These are phyloP conservation scores for Mycteria americana DNA, from an alignment of 2,797 vertebrate genomes.

Conservation along the genomic window DNA sequence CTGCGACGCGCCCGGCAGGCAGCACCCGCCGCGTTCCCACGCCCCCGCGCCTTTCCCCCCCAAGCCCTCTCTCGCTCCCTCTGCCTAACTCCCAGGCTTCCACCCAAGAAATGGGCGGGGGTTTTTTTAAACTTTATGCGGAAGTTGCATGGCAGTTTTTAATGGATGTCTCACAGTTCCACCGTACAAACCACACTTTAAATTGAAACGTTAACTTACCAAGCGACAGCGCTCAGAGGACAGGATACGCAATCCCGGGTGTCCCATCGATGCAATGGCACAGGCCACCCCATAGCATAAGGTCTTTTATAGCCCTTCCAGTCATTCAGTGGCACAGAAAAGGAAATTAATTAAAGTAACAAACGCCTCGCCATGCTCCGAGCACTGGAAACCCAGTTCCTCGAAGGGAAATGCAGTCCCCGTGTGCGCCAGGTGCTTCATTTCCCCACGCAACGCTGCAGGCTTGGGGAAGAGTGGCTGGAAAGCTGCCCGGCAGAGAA, in stretches of 20 bases:
- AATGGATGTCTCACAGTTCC: neutral
- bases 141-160: neutral
- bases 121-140: neutral
- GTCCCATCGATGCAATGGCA: rapidly evolving
- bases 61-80: rapidly evolving
- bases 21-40: neutral
- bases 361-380: rapidly evolving
- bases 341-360: neutral
- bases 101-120: rapidly evolving
- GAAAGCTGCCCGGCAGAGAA: no score
- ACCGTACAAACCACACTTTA: neutral
- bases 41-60: no score
- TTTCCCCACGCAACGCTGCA: no score
- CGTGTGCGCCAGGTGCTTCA: rapidly evolving
- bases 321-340: rapidly evolving
- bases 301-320: neutral
- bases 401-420: rapidly evolving
- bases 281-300: rapidly evolving
- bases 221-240: neutral
- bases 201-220: rapidly evolving
- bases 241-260: neutral
- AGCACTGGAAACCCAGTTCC: neutral
- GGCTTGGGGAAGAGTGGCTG: no score
- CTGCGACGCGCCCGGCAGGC: neutral
- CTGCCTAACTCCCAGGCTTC: neutral